phyloP scores from a whole-genome alignment of 37 sponge, comb jelly and placozoan genomes.

The Dysidea cf. avara region DNA sequence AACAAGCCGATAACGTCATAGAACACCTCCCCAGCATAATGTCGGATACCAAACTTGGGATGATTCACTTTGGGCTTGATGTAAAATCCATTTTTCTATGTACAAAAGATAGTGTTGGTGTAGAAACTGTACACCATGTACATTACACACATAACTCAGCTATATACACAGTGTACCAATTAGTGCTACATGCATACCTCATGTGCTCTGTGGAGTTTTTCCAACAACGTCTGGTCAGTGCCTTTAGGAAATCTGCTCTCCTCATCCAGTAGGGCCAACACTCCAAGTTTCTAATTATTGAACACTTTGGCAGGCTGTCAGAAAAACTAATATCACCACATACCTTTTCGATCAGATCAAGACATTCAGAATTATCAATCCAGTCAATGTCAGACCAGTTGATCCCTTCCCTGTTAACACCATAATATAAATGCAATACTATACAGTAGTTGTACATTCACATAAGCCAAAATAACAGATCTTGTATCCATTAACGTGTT shows the following conservation, averaged over 20 bases:
- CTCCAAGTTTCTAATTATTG: constrained; percentile 92
- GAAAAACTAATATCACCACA: too few relatives aligned
- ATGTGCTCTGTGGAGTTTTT: constrained; percentile 88
- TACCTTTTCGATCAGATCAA: constrained; percentile 94
- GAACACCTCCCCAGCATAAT: constrained; percentile 97
- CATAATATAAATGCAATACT: background rate
- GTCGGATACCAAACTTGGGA: constrained; percentile 93
- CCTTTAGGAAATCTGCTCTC: constrained; percentile 99
- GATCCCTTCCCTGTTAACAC: constrained; percentile 86
- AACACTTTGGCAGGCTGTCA: too few relatives aligned
- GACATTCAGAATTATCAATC: constrained; percentile 97
- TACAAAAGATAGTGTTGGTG: background rate
- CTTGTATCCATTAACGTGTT: background rate
- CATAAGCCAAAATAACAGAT: background rate
- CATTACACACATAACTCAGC: too few relatives aligned
- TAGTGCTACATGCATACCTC: constrained; percentile 39
- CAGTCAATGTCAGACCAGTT: constrained; percentile 98
- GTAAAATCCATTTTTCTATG: constrained; percentile 84
- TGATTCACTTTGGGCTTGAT: constrained; percentile 89
- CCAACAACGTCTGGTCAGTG: constrained; percentile 88
- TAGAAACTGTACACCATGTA: too few relatives aligned
- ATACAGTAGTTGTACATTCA: background rate
- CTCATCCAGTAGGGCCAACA: constrained; percentile 93
- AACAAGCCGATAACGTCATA: constrained; percentile 82
- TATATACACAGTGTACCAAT: background rate